phyloP scores from a whole-genome alignment of 2,888 invertebrate genomes.

The Tinea trinotella region DNA sequence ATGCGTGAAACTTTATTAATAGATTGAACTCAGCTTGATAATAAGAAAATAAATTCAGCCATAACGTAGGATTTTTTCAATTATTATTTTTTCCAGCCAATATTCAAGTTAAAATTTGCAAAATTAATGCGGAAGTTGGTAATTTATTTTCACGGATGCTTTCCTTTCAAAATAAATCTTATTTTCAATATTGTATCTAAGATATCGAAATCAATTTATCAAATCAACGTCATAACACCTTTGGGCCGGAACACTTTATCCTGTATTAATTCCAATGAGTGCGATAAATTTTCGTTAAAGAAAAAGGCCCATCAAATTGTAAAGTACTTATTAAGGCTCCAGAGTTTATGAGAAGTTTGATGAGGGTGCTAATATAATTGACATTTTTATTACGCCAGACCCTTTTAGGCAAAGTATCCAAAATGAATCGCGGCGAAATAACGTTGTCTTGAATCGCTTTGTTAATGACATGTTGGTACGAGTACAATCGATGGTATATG shows the following conservation, averaged over 20 bases:
- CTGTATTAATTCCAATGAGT: constrained; percentile 15
- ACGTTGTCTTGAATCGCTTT: constrained; percentile 10
- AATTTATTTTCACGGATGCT: background rate
- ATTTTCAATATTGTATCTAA: background rate
- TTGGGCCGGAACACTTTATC: constrained; percentile 6
- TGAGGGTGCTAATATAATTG: constrained; percentile 41
- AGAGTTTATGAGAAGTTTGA: constrained; percentile 35
- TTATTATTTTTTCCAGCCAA: too few relatives aligned
- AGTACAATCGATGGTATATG: too few relatives aligned
- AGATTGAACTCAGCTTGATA: too few relatives aligned
- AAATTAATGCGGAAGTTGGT: background rate
- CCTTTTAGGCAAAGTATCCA: constrained; percentile 22
- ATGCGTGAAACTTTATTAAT: too few relatives aligned
- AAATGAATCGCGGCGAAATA: constrained; percentile 10
- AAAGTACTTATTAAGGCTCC: constrained; percentile 26
- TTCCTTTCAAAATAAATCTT: background rate
- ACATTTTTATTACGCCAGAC: constrained; percentile 35
- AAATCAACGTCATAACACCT: constrained; percentile 8
- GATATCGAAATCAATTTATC: constrained; percentile 6
- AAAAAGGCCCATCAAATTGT: constrained; percentile 28
- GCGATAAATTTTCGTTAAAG: constrained; percentile 24
- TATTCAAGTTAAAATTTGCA: background rate
- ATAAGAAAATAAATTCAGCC: too few relatives aligned
- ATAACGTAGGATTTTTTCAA: too few relatives aligned
- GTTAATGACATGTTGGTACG: background rate